These are phyloP conservation scores for Periophthalmus modestus DNA, from an alignment of 2,113 vertebrate species.

Conservation along the genomic window DNA sequence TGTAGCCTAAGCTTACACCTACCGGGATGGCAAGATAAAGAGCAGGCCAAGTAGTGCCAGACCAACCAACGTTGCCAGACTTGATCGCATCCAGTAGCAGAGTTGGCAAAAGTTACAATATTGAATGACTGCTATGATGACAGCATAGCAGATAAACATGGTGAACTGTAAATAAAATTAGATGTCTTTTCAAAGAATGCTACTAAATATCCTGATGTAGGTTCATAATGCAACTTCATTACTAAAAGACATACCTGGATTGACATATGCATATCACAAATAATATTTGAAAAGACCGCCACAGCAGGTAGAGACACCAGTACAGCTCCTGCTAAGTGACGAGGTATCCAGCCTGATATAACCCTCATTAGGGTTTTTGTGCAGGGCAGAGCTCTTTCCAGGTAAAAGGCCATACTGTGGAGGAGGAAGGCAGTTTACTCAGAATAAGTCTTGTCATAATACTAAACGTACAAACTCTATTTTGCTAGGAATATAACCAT, in stretches of 20 bases:
- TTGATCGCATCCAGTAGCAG: constrained; percentile 96
- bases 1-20: background rate
- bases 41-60: constrained; percentile 84
- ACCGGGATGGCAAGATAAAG: constrained; percentile 80
- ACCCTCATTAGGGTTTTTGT: constrained; percentile 84
- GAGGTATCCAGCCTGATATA: constrained; percentile 89
- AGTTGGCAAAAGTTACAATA: constrained; percentile 99
- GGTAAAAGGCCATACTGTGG: constrained; percentile 90
- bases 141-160: constrained; percentile 88
- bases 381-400: constrained; percentile 85
- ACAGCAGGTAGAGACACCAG: constrained; percentile 91
- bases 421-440: background rate
- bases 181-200: background rate
- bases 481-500: too few species aligned
- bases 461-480: too few species aligned
- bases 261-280: constrained; percentile 79
- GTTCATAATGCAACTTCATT: background rate
- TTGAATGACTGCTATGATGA: constrained; percentile 91
- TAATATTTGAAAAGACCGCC: constrained; percentile 88
- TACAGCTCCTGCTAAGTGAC: constrained; percentile 89
- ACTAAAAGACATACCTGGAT: constrained; percentile 63
- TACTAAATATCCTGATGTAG: background rate
- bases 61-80: constrained; percentile 87
- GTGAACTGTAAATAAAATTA: constrained; percentile 76
- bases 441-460: too few species aligned